phyloP scores from a whole-genome alignment of 2,797 vertebrate species.

The Microcaecilia unicolor region DNA sequence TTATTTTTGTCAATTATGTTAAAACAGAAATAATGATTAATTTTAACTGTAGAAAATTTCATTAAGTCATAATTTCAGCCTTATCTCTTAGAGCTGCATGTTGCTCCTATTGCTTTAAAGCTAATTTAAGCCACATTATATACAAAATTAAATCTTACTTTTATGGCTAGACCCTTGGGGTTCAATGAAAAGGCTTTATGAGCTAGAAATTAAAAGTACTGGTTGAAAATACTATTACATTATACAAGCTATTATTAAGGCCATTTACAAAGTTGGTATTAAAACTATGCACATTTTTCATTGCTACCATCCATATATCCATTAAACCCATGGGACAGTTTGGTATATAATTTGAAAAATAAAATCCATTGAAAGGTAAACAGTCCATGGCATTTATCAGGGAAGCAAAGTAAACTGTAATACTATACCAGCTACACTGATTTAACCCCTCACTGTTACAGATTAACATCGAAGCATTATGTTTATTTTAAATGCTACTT shows the following conservation, averaged over 20 bases:
- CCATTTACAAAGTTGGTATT: slow-evolving; percentile 70
- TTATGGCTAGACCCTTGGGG: slow-evolving; percentile 73
- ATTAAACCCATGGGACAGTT: slow-evolving; percentile 47
- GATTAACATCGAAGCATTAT: slow-evolving; percentile 13
- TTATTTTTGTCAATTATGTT: slow-evolving; percentile 44
- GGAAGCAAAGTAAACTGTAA: too few species aligned
- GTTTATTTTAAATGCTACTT: slow-evolving; percentile 11
- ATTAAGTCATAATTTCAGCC: slow-evolving; percentile 55
- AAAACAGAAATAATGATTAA: slow-evolving; percentile 59
- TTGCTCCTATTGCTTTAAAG: slow-evolving; percentile 63
- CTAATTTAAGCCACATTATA: slow-evolving; percentile 71
- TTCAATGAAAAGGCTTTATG: slow-evolving; percentile 72
- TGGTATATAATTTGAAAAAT: slow-evolving; percentile 54
- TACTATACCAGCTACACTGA: slow-evolving; percentile 34
- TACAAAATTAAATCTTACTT: slow-evolving; percentile 76
- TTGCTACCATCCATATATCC: slow-evolving; percentile 57
- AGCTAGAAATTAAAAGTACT: slow-evolving; percentile 76
- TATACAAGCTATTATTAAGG: slow-evolving; percentile 66
- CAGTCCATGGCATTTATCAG: too few species aligned
- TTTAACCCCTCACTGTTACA: slow-evolving; percentile 34
- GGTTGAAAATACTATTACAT: slow-evolving; percentile 71
- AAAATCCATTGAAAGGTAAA: slow-evolving; percentile 52
- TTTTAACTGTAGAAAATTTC: slow-evolving; percentile 55
- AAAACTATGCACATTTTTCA: slow-evolving; percentile 66
- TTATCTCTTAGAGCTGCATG: slow-evolving; percentile 55